A percentile compares a stretch with the other conserved stretches of the same genome.
phyloP scores from a whole-genome alignment of 2,113 vertebrate species.

The Zingel zingel region DNA sequence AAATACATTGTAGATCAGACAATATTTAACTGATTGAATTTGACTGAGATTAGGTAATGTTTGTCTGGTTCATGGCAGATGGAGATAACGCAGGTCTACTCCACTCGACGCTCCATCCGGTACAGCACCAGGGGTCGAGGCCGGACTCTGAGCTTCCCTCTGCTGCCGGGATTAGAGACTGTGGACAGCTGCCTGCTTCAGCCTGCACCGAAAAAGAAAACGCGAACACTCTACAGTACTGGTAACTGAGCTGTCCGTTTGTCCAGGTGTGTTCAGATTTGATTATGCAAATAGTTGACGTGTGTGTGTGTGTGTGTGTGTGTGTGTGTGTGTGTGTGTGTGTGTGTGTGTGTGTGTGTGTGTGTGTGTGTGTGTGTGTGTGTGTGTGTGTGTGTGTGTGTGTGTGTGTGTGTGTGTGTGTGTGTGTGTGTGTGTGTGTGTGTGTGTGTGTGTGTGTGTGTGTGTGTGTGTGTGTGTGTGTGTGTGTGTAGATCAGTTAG shows the following conservation, averaged over 20 bases:
- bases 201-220: conserved; percentile 88
- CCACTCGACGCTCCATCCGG: conserved; percentile 74
- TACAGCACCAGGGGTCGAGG: conserved; percentile 71
- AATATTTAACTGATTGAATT: background rate
- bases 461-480: conserved; percentile 4
- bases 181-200: conserved; percentile 66
- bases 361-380: background rate
- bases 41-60: conserved; percentile 3
- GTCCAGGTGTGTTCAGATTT: conserved; percentile 14
- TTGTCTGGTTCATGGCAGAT: conserved; percentile 53
- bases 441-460: background rate
- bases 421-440: conserved; percentile 19
- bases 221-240: conserved; percentile 90
- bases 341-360: background rate
- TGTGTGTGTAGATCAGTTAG: conserved; percentile 88
- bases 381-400: background rate
- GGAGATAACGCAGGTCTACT: conserved; percentile 74
- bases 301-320: conserved; percentile 11
- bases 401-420: conserved; percentile 15
- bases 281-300: conserved; percentile 8
- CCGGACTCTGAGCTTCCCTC: conserved; percentile 49
- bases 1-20: background rate
- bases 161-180: conserved; percentile 65
- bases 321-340: conserved; percentile 5
- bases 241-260: conserved; percentile 79